Evolutionary conservation across 2,797 vertebrate genomes (phyloP), one percentile per base, ranked within the genome.

Genomic region (Pangasius mekongensis): DNA sequence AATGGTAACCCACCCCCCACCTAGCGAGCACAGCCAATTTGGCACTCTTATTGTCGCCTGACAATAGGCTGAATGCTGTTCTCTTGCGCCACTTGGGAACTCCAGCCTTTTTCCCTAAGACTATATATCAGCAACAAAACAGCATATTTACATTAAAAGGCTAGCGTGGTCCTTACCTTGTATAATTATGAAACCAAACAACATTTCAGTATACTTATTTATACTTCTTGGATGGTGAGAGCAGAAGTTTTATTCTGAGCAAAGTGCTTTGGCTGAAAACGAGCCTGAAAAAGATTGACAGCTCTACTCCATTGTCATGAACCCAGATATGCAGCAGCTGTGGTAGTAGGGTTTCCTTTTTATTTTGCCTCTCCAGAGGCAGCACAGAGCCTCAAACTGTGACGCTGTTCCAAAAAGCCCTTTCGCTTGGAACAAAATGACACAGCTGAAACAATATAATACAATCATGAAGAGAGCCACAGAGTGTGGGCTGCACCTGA

Each of bases 341-440:
- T 73, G 56, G 66, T 78, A 30, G 43, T 14, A 83, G 88, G 56
- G 58, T 6, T 74, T 71, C 77, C 66, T n/a, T 73, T 80, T 14
- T 58, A 73, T 69, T n/a, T 47, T 82, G 71, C 77, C 18, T 13
- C 66, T 83, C 62, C 62, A 24, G 39, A 86, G 84, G 64, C 66
- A 73, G 54, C 77, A 86, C 58, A 36, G 33, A 86, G 58, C 56
- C n/a, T 78, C 71, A 62, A 64, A 74, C 73, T 83, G 78, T 77
- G 80, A 64, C 8, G 18, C 58, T 47, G 71, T 82, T 86, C 52
- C 54, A 52, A 86, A 74, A 83, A 81, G 71, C 77, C 36, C 69
- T 77, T 89, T 77, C 20, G 54, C 18, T 36, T 16, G n/a, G 69
- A 86, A 76, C 69, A 67, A 89, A 89, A 76, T 76, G 56, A 76